These are phyloP conservation scores for Drosophila parvula DNA, from an alignment of 1,140 invertebrate genomes.

Conservation along the genomic window DNA sequence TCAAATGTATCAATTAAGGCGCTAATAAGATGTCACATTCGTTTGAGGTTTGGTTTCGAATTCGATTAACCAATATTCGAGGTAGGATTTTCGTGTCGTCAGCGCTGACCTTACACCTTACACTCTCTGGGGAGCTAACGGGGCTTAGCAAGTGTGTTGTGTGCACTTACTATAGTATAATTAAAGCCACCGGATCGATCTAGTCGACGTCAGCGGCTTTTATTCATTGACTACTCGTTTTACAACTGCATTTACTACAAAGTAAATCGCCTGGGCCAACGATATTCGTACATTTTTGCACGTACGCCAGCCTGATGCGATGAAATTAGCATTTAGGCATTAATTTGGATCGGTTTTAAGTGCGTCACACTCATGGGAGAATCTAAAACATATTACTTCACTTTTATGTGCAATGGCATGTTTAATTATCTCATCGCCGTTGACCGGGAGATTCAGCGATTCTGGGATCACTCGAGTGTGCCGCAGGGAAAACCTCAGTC, in stretches of 20 bases:
- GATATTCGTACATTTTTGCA: conserved; percentile 63
- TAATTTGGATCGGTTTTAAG: conserved; percentile 19
- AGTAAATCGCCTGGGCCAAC: conserved; percentile 8
- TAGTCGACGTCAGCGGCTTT: conserved; percentile 54
- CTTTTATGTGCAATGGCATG: conserved; percentile 23
- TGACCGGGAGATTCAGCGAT: neutral
- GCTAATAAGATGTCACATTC: conserved; percentile 65
- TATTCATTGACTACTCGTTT: conserved; percentile 56
- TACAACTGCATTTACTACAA: conserved; percentile 57
- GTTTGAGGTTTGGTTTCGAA: conserved; percentile 32
- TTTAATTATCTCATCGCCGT: conserved; percentile 28
- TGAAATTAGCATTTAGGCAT: conserved; percentile 57
- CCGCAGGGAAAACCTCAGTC: conserved; percentile 16
- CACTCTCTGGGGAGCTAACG: conserved; percentile 29
- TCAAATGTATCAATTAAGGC: conserved; percentile 46
- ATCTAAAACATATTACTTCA: conserved; percentile 55
- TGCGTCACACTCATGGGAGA: conserved; percentile 19
- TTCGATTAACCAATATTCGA: conserved; percentile 45
- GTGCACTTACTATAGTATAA: conserved; percentile 29
- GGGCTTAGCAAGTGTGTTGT: conserved; percentile 13
- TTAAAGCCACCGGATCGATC: conserved; percentile 26
- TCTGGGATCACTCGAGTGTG: conserved; percentile 12
- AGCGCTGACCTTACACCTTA: conserved; percentile 56
- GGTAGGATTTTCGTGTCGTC: conserved; percentile 47
- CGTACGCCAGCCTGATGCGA: conserved; percentile 44